Evolutionary conservation across 2,797 vertebrate species (phyloP).

Genomic region (Poecilia wingei): DNA sequence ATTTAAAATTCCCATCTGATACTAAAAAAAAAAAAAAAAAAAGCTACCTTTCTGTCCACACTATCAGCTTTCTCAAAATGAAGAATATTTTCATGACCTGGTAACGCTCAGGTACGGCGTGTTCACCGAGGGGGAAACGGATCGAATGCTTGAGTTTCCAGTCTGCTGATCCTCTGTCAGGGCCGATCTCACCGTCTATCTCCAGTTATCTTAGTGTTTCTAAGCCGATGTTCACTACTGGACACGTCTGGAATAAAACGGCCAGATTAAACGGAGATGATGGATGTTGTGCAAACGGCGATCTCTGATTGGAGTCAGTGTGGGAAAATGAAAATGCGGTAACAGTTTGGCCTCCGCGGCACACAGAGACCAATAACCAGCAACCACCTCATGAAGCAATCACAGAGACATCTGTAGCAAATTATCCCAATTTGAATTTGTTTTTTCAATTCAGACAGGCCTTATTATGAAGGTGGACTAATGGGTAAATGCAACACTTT

Average conservation of each 20-base stretch:
- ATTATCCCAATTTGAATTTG: neutral
- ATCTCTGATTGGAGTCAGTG: neutral
- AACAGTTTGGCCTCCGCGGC: neutral
- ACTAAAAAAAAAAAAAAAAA: neutral
- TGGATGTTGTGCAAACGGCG: neutral
- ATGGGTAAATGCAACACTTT: neutral
- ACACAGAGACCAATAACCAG: neutral
- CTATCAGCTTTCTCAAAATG: too few species aligned
- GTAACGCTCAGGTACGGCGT: neutral
- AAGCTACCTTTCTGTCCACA: neutral
- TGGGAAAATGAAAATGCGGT: conserved; percentile 11
- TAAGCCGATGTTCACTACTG: neutral
- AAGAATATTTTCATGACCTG: neutral
- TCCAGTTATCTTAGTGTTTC: neutral
- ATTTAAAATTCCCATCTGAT: neutral
- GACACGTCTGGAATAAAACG: conserved; percentile 1
- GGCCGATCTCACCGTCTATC: neutral
- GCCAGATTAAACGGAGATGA: conserved; percentile 1
- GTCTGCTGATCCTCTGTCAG: neutral
- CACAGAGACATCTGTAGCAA: neutral
- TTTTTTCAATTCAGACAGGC: neutral
- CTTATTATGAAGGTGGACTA: neutral
- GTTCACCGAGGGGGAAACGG: neutral
- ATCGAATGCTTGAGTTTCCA: neutral
- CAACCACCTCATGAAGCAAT: neutral